Base-by-base conservation (phyloP, 2,113 vertebrate genomes). In the Serilophus lunatus region DNA sequence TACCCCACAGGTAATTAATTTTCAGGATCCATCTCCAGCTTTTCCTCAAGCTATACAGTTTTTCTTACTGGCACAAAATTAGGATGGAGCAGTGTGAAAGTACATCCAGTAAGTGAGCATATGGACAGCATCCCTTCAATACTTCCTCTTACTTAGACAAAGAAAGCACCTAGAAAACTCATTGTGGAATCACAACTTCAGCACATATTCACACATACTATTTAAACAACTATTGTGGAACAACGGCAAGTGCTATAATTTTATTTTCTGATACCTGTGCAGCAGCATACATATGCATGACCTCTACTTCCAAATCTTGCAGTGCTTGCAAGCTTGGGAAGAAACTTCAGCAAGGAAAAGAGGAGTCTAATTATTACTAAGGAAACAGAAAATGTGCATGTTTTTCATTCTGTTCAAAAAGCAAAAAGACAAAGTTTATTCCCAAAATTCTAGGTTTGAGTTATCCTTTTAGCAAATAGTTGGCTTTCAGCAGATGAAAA, bases 361-460 rank as follows among this genome's bases (percentile, higher is more conserved):
- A 68, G 13, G 8, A 47, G 6, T 18, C 10, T 5, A 51, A 25
- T 65, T 50, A 50, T 42, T 50, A 22, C 5, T 42, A 47, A 51
- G 3, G 3, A 45, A 75, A 66, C 1, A 19, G 2, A 18, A 50
- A 38, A 42, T 33, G 2, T 8, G 38, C 2, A 4, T 7, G 20
- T 61, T 60, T 61, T 35, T 6, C 5, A 50, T 54, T 64, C 8
- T 18, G 6, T 40, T 92, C 56, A 6, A 47, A 88, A 68, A 40
- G 4, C 9, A 53, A 82, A 86, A 68, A 12, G 2, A 8, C 2
- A 23, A 79, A 20, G 2, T 33, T 69, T 2, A 77, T 53, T 65
- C n/a, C 86, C 26, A 28, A 74, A 70, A 40, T 86, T 81, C 12
- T 47, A 44, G 7, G 2, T 65, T 64, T 54, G 18, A 2, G 5